Evolutionary conservation across 1,140 invertebrate genomes (phyloP), one percentile per base, ranked within the genome.

Genomic region (Pachypeltis micranthus): DNA sequence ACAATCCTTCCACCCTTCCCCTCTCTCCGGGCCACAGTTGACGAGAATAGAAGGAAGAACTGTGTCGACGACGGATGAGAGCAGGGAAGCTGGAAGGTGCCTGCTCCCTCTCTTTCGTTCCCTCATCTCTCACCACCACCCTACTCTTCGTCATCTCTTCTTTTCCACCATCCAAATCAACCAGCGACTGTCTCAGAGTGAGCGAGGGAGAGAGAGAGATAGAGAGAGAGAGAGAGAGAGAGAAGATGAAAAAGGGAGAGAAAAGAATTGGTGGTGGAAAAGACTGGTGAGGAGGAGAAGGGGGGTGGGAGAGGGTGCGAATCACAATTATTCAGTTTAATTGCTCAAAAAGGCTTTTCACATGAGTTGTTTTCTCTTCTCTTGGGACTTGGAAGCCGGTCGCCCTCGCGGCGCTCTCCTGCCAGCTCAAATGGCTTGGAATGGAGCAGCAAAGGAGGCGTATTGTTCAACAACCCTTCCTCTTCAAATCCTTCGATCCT

Each of bases 331-430:
- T 51, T 51, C 23, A 3, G 47, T 51, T 21, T 51, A 51, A 51
- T 51, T 51, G 47, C 47, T 51, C 47, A 51, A 51, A 51, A 51
- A 51, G 47, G 47, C 47, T 51, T 51, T 51, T 51, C 47, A 51
- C 47, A 51, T 51, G 47, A 51, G 47, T 51, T 51, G 47, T 51
- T 51, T 51, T 51, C 12, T 21, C 23, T 21, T 51, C 7, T 51
- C 47, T 51, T 51, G 47, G 4, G 47, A 4, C 7, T 10, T 7
- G 21, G 10, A 10, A 51, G 10, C 34, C 34, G 34, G 7, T n/a
- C 7, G 7, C 34, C 34, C 34, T 39, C n/a, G n/a, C n/a, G n/a
- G n/a, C n/a, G n/a, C n/a, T n/a, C n/a, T n/a, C n/a, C n/a, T 39
- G 34, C 34, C 7, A 21, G 47, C 47, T 51, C 47, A 51, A 51